A percentile compares a stretch with the other conserved stretches of the same genome.
Conservation (phyloP, 2,797 vertebrate species). For the Tragelaphus oryx region DNA sequence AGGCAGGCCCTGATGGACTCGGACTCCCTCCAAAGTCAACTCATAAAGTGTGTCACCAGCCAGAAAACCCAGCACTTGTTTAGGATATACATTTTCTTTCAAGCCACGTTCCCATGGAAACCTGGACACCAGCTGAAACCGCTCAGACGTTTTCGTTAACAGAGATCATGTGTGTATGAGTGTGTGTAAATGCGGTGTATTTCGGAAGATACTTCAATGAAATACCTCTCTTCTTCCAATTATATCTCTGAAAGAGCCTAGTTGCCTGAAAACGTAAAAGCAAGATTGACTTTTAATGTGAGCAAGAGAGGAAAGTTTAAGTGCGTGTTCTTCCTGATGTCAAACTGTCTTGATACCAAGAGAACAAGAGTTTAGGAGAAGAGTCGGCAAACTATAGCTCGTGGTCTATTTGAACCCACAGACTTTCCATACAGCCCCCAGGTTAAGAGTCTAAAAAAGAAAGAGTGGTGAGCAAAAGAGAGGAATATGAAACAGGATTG, state of each 20-base stretch:
- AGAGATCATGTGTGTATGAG: not conserved
- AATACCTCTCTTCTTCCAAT: not conserved
- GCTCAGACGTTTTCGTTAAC: constrained; percentile 32
- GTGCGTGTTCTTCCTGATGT: not conserved
- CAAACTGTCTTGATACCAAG: not conserved
- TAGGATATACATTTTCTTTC: constrained; percentile 55
- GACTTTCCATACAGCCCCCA: not conserved
- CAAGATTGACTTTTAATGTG: not conserved
- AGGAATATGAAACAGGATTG: not conserved
- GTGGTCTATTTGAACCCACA: too few relatives aligned
- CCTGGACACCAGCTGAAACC: constrained; percentile 36
- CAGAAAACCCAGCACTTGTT: constrained; percentile 59
- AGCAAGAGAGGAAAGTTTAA: not conserved
- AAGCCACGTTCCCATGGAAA: constrained; percentile 45
- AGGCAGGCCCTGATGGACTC: not conserved
- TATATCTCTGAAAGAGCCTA: not conserved
- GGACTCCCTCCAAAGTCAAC: constrained; percentile 43
- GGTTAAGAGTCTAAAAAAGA: not conserved
- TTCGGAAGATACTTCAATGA: not conserved
- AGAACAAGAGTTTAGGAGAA: fast-evolving
- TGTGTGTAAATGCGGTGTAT: not conserved
- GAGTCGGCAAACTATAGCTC: fast-evolving
- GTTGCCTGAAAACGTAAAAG: not conserved
- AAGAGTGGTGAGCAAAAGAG: not conserved
- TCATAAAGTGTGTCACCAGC: constrained; percentile 8